A percentile compares a stretch with the other conserved stretches of the same genome.
These are phyloP conservation scores for Periparus ater DNA, from an alignment of 2,797 vertebrate genomes.

Conservation along the genomic window DNA sequence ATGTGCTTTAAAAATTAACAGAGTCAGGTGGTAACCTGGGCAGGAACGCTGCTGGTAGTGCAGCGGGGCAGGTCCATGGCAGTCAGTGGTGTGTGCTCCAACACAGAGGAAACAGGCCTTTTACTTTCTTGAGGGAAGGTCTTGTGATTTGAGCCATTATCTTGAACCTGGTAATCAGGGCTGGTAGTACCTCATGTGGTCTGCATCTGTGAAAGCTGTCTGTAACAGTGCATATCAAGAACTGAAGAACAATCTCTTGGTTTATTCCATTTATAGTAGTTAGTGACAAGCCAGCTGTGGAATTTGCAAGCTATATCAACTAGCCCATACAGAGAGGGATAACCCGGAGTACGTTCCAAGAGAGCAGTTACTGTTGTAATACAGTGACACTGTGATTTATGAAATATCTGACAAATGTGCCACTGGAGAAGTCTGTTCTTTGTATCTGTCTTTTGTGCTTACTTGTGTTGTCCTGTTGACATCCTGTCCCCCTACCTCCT, in stretches of 20 bases:
- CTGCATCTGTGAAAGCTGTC: not conserved
- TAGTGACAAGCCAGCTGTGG: constrained; percentile 70
- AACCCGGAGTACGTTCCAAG: constrained; percentile 31
- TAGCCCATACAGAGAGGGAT: constrained; percentile 11
- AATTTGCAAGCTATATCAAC: constrained; percentile 58
- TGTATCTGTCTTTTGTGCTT: constrained; percentile 73
- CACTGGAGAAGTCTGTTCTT: constrained; percentile 71
- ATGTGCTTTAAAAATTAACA: not conserved
- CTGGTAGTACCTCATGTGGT: not conserved
- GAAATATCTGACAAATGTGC: constrained; percentile 65
- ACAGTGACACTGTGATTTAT: constrained; percentile 73
- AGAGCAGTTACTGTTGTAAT: constrained; percentile 62
- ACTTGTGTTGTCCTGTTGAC: constrained; percentile 67
- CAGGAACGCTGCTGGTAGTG: not conserved
- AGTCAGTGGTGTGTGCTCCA: not conserved
- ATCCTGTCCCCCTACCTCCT: constrained; percentile 47
- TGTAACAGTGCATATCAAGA: not conserved
- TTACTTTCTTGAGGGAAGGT: not conserved
- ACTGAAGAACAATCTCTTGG: constrained; percentile 7
- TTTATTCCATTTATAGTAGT: constrained; percentile 65
- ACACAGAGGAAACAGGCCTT: not conserved
- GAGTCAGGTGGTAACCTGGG: not conserved
- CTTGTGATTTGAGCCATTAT: not conserved
- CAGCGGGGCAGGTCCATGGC: accelerated
- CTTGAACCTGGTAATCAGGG: not conserved